Percentiles rank a stretch among this genome's conserved stretches.
Conservation (phyloP, 2,797 vertebrate genomes). For the Epinephelus malabaricus region DNA sequence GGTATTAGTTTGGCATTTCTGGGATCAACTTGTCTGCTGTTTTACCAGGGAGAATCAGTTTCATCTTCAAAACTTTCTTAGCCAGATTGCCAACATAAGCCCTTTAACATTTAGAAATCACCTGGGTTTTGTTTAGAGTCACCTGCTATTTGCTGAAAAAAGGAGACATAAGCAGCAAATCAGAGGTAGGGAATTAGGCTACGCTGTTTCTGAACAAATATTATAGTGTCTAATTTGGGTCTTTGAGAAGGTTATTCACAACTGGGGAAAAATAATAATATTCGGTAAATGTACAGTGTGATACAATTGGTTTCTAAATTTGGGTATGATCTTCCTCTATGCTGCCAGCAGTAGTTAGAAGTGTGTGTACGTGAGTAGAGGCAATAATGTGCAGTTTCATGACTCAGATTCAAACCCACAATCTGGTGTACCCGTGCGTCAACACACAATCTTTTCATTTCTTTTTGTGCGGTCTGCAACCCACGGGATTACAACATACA, state of each 20-base stretch:
- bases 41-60: too few relatives aligned
- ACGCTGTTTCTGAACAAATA: too few relatives aligned
- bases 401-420: constrained; percentile 18
- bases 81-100: too few relatives aligned
- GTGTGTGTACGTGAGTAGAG: not conserved
- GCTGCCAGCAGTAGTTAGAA: not conserved
- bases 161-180: too few relatives aligned
- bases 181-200: too few relatives aligned
- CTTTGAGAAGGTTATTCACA: not conserved
- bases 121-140: too few relatives aligned
- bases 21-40: too few relatives aligned
- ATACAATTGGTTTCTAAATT: constrained; percentile 4
- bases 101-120: too few relatives aligned
- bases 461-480: constrained; percentile 22
- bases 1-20: too few relatives aligned
- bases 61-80: too few relatives aligned
- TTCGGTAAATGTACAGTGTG: not conserved
- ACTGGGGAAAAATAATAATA: too few relatives aligned
- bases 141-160: too few relatives aligned
- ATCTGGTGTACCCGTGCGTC: not conserved
- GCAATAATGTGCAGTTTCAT: constrained; percentile 27
- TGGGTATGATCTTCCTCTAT: constrained; percentile 3
- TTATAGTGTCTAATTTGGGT: not conserved
- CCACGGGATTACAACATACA: constrained; percentile 22
- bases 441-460: constrained; percentile 25